Percentiles rank a stretch among this genome's conserved stretches.
Conservation (phyloP, 1,140 invertebrate genomes). For the Epicauta chinensis region DNA sequence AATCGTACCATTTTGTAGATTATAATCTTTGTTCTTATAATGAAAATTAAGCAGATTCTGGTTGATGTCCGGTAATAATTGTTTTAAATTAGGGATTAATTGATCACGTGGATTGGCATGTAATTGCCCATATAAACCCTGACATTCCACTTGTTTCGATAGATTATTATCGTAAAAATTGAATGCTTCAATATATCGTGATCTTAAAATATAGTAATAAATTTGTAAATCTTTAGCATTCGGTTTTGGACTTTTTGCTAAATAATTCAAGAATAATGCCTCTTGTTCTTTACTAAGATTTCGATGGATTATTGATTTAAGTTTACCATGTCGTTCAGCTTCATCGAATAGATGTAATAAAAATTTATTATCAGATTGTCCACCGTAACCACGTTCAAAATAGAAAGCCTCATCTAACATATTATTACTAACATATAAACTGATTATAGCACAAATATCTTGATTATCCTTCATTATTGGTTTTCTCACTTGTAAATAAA, state of each 20-base stretch:
- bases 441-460: slow-evolving; percentile 31
- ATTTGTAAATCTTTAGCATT: slow-evolving; percentile 30
- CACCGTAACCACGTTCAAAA: slow-evolving; percentile 25
- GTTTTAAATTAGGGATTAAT: slow-evolving; percentile 27
- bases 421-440: slow-evolving; percentile 32
- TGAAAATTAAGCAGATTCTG: slow-evolving; percentile 27
- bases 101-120: slow-evolving; percentile 23
- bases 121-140: slow-evolving; percentile 28
- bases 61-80: slow-evolving; percentile 27
- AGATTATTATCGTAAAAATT: slow-evolving; percentile 17
- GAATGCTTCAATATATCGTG: slow-evolving; percentile 36
- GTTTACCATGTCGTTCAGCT: slow-evolving; percentile 8
- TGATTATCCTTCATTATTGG: slow-evolving; percentile 28
- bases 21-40: slow-evolving; percentile 25
- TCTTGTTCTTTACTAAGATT: slow-evolving; percentile 30
- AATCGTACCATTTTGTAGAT: slow-evolving; percentile 24
- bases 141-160: slow-evolving; percentile 12
- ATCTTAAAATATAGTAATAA: slow-evolving; percentile 33
- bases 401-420: slow-evolving; percentile 39
- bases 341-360: slow-evolving; percentile 31
- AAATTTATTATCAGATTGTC: slow-evolving; percentile 17
- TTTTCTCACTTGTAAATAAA: slow-evolving; percentile 36
- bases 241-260: slow-evolving; percentile 21
- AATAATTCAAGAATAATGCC: slow-evolving; percentile 31
- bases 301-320: slow-evolving; percentile 23